Evolutionary conservation across 1,140 invertebrate species (phyloP).

Genomic region (Nebria ingens): DNA sequence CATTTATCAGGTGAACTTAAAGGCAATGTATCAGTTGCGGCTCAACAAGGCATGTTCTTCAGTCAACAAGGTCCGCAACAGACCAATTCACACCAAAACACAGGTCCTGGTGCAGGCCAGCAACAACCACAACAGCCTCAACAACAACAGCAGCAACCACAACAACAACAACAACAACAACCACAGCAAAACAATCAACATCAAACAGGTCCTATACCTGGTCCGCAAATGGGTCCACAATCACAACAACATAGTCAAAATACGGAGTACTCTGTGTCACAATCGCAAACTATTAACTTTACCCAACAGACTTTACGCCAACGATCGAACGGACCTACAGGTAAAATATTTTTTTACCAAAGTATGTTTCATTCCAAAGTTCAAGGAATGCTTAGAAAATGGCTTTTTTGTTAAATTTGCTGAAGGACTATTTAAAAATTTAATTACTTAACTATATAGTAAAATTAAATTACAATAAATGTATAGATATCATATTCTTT

Average conservation of each 20-base stretch:
- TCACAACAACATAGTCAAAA: conserved; percentile 23
- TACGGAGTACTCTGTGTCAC: conserved; percentile 60
- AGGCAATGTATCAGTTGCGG: conserved; percentile 58
- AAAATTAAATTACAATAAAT: no score
- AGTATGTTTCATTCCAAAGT: neutral
- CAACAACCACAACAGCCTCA: conserved; percentile 28
- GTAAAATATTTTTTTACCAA: conserved; percentile 16
- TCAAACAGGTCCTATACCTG: conserved; percentile 10
- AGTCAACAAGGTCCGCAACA: conserved; percentile 44
- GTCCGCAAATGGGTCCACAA: conserved; percentile 4
- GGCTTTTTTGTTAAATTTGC: no score
- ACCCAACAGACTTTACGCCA: conserved; percentile 57
- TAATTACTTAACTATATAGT: no score
- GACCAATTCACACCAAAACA: conserved; percentile 16
- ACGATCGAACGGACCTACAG: conserved; percentile 30
- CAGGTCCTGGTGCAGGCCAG: conserved; percentile 22
- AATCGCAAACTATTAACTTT: conserved; percentile 75
- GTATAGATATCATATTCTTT: no score
- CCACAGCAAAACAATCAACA: conserved; percentile 21
- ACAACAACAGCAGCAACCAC: conserved; percentile 25
- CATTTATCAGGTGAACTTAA: conserved; percentile 59
- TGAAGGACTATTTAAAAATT: no score
- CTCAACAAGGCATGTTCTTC: conserved; percentile 70
- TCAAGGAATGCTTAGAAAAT: no score
- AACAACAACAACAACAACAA: conserved; percentile 35